Evolutionary conservation across 2,888 invertebrate genomes (phyloP).

Genomic region (Habroteleia sp.): DNA sequence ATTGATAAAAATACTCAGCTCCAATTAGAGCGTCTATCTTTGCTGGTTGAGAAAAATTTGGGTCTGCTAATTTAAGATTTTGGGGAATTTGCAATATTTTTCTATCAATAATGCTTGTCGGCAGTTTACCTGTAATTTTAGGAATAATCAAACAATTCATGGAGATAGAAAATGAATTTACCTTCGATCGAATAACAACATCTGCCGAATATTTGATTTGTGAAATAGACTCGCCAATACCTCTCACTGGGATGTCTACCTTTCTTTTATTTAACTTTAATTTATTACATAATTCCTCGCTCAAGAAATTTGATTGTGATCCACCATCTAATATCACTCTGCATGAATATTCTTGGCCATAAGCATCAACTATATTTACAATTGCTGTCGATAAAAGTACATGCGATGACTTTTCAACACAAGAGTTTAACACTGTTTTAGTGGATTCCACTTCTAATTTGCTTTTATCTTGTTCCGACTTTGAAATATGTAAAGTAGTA

Average conservation of each 20-base stretch:
- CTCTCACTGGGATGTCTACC: slow-evolving; percentile 24
- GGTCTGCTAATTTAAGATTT: slow-evolving; percentile 55
- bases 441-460: neutral
- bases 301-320: slow-evolving; percentile 55
- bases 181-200: slow-evolving; percentile 25
- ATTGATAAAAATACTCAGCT: slow-evolving; percentile 39
- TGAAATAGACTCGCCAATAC: slow-evolving; percentile 42
- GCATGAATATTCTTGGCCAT: slow-evolving; percentile 12
- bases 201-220: slow-evolving; percentile 20
- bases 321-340: slow-evolving; percentile 55
- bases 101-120: slow-evolving; percentile 27
- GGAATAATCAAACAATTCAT: slow-evolving; percentile 40
- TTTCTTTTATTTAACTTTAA: slow-evolving; percentile 25
- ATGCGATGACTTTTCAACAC: neutral
- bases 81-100: slow-evolving; percentile 35
- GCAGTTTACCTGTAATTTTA: slow-evolving; percentile 47
- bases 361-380: neutral
- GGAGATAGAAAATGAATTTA: slow-evolving; percentile 6
- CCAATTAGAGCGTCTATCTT: slow-evolving; percentile 50
- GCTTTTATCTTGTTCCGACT: neutral
- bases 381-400: neutral
- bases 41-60: slow-evolving; percentile 37
- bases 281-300: slow-evolving; percentile 30
- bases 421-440: neutral
- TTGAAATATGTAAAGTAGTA: slow-evolving; percentile 17